A percentile compares a stretch with the other conserved stretches of the same genome.
Evolutionary conservation across 2,113 vertebrate species (phyloP).

Genomic region (Erpornis zantholeuca): DNA sequence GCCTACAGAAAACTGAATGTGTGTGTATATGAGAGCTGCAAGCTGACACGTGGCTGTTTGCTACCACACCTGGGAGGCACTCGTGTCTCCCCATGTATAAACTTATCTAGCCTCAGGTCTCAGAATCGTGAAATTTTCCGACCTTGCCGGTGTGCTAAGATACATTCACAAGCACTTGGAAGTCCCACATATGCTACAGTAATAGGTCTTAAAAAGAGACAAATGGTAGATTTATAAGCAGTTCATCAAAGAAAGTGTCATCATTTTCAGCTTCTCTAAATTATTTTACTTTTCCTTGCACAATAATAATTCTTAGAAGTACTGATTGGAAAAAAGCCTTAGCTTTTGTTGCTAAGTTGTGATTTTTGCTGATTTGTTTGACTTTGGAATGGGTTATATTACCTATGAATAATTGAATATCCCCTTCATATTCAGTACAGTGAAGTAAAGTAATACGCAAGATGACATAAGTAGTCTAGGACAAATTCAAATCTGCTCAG

Average conservation of each 20-base stretch:
- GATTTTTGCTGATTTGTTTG: not conserved
- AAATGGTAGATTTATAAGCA: slow-evolving; percentile 4
- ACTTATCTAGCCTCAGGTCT: not conserved
- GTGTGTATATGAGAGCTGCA: accelerated
- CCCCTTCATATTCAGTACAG: not conserved
- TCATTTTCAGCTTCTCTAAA: not conserved
- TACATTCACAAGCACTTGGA: not conserved
- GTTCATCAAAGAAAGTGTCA: not conserved
- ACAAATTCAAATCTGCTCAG: not conserved
- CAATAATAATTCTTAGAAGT: not conserved
- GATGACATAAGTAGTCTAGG: not conserved
- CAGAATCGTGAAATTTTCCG: not conserved
- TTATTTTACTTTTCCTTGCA: not conserved
- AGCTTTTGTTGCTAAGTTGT: not conserved
- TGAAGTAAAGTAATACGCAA: not conserved
- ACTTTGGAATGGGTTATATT: not conserved
- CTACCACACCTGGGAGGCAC: not conserved
- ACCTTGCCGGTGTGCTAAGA: not conserved
- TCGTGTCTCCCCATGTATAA: accelerated
- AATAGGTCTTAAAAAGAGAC: not conserved
- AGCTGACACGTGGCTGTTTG: accelerated
- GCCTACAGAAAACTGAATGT: not conserved
- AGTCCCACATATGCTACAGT: not conserved
- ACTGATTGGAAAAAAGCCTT: not conserved
- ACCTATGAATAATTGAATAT: not conserved